Evolutionary conservation across 2,113 vertebrate species (phyloP).

Genomic region (Galbula dea): DNA sequence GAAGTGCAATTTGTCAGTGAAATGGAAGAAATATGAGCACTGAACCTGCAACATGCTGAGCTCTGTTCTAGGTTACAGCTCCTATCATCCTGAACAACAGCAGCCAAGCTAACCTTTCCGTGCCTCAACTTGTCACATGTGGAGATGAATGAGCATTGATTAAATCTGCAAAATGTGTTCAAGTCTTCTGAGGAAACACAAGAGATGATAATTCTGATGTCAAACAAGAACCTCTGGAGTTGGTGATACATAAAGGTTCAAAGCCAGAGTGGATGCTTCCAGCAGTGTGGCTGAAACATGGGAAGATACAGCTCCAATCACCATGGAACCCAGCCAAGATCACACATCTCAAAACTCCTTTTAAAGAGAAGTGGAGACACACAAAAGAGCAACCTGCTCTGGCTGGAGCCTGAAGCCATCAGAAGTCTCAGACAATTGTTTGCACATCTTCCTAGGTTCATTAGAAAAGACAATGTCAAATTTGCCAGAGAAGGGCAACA

Average conservation of each 20-base stretch:
- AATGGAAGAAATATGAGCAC: background rate
- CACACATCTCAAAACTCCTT: background rate
- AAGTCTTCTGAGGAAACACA: background rate
- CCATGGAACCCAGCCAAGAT: background rate
- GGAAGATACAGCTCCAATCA: background rate
- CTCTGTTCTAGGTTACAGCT: background rate
- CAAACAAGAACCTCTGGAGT: background rate
- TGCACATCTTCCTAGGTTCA: background rate
- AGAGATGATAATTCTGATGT: background rate
- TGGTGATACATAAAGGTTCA: background rate
- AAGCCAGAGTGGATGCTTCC: background rate
- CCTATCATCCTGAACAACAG: background rate
- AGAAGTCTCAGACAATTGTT: background rate
- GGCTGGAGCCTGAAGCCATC: background rate
- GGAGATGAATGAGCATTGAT: background rate
- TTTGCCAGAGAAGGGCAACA: no score
- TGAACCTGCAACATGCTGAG: background rate
- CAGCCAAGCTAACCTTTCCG: background rate
- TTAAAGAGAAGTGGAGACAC: background rate
- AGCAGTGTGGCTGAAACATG: background rate
- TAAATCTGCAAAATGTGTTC: background rate
- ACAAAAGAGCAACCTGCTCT: background rate
- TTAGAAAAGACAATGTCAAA: background rate
- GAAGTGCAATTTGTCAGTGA: background rate
- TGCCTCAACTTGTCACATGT: background rate